Base-by-base conservation (phyloP, 2,888 invertebrate genomes). In the Drosophila vallismaia region DNA sequence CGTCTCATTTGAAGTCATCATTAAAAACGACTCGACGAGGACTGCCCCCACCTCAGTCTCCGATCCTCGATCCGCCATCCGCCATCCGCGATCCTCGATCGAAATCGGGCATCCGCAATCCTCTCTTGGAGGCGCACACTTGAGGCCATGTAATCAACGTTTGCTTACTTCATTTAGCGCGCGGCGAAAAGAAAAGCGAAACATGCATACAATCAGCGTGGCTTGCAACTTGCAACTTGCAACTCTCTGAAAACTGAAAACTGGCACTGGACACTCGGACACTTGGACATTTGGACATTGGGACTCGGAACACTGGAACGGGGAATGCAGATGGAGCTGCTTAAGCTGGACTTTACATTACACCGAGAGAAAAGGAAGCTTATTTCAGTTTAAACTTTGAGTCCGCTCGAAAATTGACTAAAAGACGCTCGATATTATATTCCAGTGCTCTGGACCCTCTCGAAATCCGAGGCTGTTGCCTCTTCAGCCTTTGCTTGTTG, bases 141-240 rank as follows among this genome's bases (percentile, higher is more conserved):
- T 86, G 87, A 86, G 84, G 84, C 87, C 87, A 85, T 85, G 84
- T 85, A 85, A 85, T 85, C 84, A 85, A 85, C 80, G 85, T 85
- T 85, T 86, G 84, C 84, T 85, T 85, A 85, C 87, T 85, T 85
- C 84, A 85, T 85, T 85, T 85, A 86, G 87, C 84, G 82, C 85
- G 82, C 87, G 87, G 85, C 87, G 64, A 82, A 71, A 80, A 83
- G 86, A 84, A 84, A 84, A 85, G 85, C 87, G 77, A 86, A 85
- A 86, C 87, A 85, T 83, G 84, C 84, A 85, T 84, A 85, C 84
- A 85, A 85, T 85, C 84, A 85, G 76, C 76, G 75, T 62, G 76
- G 83, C 45, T 52, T 51, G 63, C 60, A 48, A 49, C 60, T 26
- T 56, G 36, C 19, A 19, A 19, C 19, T 19, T 19, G 19, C 19